Base-by-base conservation (phyloP, 1,140 invertebrate species). In the Formica exsecta region DNA sequence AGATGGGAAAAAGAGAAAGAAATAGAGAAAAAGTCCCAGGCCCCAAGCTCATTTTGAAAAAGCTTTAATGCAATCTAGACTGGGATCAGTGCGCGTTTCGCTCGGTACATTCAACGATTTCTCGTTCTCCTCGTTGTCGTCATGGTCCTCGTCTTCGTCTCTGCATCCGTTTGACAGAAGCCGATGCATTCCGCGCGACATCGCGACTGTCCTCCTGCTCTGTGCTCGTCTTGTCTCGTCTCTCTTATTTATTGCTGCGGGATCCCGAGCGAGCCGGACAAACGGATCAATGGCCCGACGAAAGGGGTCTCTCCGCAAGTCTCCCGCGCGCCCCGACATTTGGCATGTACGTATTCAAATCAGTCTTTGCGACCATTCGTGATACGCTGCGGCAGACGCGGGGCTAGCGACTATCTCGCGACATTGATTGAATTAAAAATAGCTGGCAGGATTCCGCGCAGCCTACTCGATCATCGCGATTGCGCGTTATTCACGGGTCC, bases 111-210 rank as follows among this genome's bases (percentile, higher is more conserved):
- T 87, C 88, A 90, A 87, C 83, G 73, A 83, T 80, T 75, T 68
- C 22, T 86, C 83, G 75, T 71, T 29, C 32, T 76, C 36, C 54
- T 87, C 85, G 68, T 74, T 71, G 32, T 76, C 61, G 38, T 79
- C 13, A 36, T 64, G 32, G 57, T 79, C 73, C 79, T 77, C 54
- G 85, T 87, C 80, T 70, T 77, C 77, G 89, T 90, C 86, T 88
- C 64, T 48, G 79, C 80, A 73, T 32, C 87, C 89, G 89, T 90
- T 90, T 90, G 89, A 90, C 89, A 90, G 89, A 94, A 93, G 93
- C 93, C 93, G 93, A 93, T 94, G 93, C 93, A 94, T 94, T 94
- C 93, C 92, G 91, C 90, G 91, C 90, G 92, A 94, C 92, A 94
- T 93, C 91, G 92, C 93, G 93, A 93, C 92, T 93, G 93, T 94